Base-by-base conservation (phyloP, 2,113 vertebrate genomes). In the Ictalurus furcatus region DNA sequence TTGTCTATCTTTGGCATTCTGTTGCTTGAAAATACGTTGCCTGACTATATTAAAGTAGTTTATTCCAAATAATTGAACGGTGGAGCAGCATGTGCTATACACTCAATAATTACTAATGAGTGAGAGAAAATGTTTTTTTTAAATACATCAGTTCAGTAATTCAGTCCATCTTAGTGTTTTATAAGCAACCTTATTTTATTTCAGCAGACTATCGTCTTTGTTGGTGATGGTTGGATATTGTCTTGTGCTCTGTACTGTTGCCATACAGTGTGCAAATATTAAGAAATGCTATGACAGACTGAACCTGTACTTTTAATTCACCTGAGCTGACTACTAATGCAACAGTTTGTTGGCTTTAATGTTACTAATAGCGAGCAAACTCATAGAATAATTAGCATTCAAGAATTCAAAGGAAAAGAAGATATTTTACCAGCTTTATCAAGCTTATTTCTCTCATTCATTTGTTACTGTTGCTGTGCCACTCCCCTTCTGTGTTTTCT, bases 21-120 rank as follows among this genome's bases (percentile, higher is more conserved):
- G n/a, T 82, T 6, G 3, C 30, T 61, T 61, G 19, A 80, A 58
- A 34, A 34, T 34, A 16, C 30, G 21, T 59, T 23, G 17, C 16
- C n/a, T 59, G 54, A 58, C 79, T 34, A 6, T 58, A 59, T 34
- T 58, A 82, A 30, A 58, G 52, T 7, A 59, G 56, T 37, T 59
- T 59, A 12, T 82, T 82, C 9, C 4, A 37, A 59, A 19, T 37
- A 19, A 61, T 37, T 82, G 56, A 59, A 23, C 3, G 54, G 54
- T 37, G 54, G 17, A 82, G n/a, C 17, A 58, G 80, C 30, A 37
- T 82, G 54, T 37, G 19, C n/a, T 82, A 37, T 23, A 8, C 48
- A 37, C 80, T 82, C 80, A 82, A 82, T 59, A 61, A 34, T 37
- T 82, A 30, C 30, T 82, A 61, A 61, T 34, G 56, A 82, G 80